Evolutionary conservation across 2,888 invertebrate genomes (phyloP).

Genomic region (Chymomyza amoena): DNA sequence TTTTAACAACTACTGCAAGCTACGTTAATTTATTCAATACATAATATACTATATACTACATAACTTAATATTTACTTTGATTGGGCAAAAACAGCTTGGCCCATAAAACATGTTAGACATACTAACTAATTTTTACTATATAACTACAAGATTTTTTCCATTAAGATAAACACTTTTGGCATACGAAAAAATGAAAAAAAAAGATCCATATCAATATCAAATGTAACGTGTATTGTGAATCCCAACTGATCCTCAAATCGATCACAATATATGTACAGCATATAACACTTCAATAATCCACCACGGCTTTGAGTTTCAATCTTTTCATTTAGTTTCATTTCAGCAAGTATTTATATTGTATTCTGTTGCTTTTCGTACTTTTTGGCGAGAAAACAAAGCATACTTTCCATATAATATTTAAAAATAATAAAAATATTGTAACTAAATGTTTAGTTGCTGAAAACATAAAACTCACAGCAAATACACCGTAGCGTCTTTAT

Average conservation of each 20-base stretch:
- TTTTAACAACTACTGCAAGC: slow-evolving; percentile 64
- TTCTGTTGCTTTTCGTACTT: slow-evolving; percentile 68
- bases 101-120: background rate
- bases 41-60: slow-evolving; percentile 18
- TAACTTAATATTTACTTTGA: background rate
- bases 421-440: slow-evolving; percentile 26
- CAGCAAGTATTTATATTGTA: slow-evolving; percentile 54
- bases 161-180: slow-evolving; percentile 75
- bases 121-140: background rate
- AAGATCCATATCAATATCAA: slow-evolving; percentile 4
- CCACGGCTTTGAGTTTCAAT: slow-evolving; percentile 63
- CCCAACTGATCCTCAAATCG: slow-evolving; percentile 8
- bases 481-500: slow-evolving; percentile 57
- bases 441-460: slow-evolving; percentile 55
- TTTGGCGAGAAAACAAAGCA: slow-evolving; percentile 59
- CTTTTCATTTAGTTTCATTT: slow-evolving; percentile 53
- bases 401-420: slow-evolving; percentile 36
- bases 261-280: slow-evolving; percentile 36
- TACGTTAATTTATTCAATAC: slow-evolving; percentile 67
- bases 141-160: slow-evolving; percentile 62
- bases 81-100: background rate
- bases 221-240: slow-evolving; percentile 49
- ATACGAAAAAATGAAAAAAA: slow-evolving; percentile 42
- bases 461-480: slow-evolving; percentile 28
- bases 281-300: slow-evolving; percentile 48